These are phyloP conservation scores for Cheilosia vulpina DNA, from an alignment of 2,888 invertebrate species.

Conservation along the genomic window DNA sequence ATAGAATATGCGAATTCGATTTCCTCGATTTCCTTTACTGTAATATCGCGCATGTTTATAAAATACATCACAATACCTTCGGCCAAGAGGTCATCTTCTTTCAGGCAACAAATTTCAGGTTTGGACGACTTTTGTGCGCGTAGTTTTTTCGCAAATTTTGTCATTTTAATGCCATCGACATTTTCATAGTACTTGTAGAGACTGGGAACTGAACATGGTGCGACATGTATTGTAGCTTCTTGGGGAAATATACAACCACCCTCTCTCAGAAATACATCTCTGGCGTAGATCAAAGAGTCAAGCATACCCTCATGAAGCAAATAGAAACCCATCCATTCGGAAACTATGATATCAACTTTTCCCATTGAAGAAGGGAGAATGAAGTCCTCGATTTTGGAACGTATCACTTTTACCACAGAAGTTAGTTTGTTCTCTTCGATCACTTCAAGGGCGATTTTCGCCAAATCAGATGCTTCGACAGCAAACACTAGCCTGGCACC, in stretches of 20 bases:
- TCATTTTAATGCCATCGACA: constrained; percentile 92
- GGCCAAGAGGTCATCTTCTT: constrained; percentile 86
- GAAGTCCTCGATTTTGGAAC: constrained; percentile 85
- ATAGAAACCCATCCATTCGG: constrained; percentile 99
- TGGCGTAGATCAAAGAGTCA: constrained; percentile 92
- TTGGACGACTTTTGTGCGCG: constrained; percentile 86
- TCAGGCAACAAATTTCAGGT: constrained; percentile 86
- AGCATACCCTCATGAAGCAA: constrained; percentile 97
- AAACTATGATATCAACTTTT: constrained; percentile 94
- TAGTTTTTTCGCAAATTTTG: constrained; percentile 86
- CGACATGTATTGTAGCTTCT: constrained; percentile 85
- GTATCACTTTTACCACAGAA: constrained; percentile 87
- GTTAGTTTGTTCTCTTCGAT: constrained; percentile 89
- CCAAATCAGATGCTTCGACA: constrained; percentile 91
- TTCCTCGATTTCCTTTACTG: constrained; percentile 85
- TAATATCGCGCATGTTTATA: constrained; percentile 88
- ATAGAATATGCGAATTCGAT: constrained; percentile 87
- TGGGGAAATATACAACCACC: constrained; percentile 91
- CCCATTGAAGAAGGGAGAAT: constrained; percentile 85
- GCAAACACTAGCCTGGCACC: constrained; percentile 95
- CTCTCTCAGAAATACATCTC: constrained; percentile 91
- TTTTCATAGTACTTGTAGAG: constrained; percentile 90
- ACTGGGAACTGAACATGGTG: constrained; percentile 85
- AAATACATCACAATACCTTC: constrained; percentile 87
- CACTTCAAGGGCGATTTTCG: constrained; percentile 87